Percentiles rank a stretch among this genome's conserved stretches.
Evolutionary conservation across 2,888 invertebrate species (phyloP).

Genomic region (Brachynemurus nebulosus): DNA sequence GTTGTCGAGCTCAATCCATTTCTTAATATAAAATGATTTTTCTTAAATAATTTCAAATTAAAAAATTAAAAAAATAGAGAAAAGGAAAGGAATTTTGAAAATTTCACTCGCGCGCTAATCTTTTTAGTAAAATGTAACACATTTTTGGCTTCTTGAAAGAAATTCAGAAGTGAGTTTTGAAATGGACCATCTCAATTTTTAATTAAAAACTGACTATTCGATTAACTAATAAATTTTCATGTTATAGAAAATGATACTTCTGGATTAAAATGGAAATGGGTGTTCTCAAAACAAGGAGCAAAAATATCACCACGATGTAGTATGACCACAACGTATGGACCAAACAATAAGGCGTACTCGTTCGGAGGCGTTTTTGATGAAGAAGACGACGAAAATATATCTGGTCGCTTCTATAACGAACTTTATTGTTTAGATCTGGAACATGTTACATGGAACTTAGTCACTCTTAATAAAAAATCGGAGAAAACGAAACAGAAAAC

Average conservation of each 20-base stretch:
- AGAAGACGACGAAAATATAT: conserved; percentile 67
- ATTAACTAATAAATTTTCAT: too few species aligned
- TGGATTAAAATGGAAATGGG: conserved; percentile 58
- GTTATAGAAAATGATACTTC: conserved; percentile 42
- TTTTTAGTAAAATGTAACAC: too few species aligned
- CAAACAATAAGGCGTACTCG: conserved; percentile 55
- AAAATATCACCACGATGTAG: conserved; percentile 53
- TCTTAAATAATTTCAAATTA: too few species aligned
- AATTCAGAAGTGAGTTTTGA: too few species aligned
- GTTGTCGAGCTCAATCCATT: too few species aligned
- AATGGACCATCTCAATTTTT: too few species aligned
- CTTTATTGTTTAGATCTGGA: conserved; percentile 62
- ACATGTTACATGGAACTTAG: conserved; percentile 55
- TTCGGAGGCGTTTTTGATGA: conserved; percentile 83
- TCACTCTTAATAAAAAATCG: conserved; percentile 37
- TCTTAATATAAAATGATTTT: too few species aligned
- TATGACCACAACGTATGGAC: conserved; percentile 46
- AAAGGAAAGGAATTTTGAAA: too few species aligned
- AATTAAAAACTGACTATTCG: too few species aligned
- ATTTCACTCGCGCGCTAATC: too few species aligned
- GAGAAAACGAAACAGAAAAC: conserved; percentile 17
- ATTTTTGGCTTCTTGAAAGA: too few species aligned
- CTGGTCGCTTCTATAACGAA: conserved; percentile 70
- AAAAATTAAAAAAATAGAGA: too few species aligned
- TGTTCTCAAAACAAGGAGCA: conserved; percentile 49